Evolutionary conservation across 30 jellyfish, hydroid and myxozoan species (phyloP), one percentile per base, ranked within the genome.

Genomic region (Nemopilema nomurai): DNA sequence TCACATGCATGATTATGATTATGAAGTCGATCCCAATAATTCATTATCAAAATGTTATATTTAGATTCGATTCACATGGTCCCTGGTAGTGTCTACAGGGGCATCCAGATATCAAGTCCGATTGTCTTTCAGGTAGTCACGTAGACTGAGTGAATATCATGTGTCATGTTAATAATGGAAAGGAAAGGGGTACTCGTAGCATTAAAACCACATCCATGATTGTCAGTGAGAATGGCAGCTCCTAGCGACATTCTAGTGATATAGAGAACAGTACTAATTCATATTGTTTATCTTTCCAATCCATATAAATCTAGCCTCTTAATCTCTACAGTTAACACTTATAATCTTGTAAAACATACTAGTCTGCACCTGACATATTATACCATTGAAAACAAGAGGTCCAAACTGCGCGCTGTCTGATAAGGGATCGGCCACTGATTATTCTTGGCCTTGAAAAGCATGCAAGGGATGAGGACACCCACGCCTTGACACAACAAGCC

Each of bases 381-480:
- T 27, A 66, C 77, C 65, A 23, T 66, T 28, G 65, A 62, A 62
- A 63, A 77, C 74, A 77, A 53, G 77, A 24, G 33, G 68, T 49
- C 83, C 41, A 73, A 73, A 41, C 28, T 19, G 68, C 51, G 31
- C 65, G 30, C 65, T 69, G 77, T 77, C 78, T 30, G 87, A 73
- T 73, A 69, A 73, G 16, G 87, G 87, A 77, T 77, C 76, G 77
- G 21, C 52, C 49, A 28, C 49, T 77, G 66, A 77, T 77, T 52
- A 69, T 29, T 1, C 65, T 26, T 77, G 87, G 87, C 67, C 87
- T 77, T 30, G 31, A 28, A 67, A 24, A 62, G 87, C 62, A 69
- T 77, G 87, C 78, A 7, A 1, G 25, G 87, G 87, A 64, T 77
- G 31, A 57, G 79, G 70, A 74, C 76, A 77, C 87, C 87, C 65